Percentiles rank a stretch among this genome's conserved stretches.
Conservation (phyloP, 1,140 invertebrate genomes). For the Drosophila tani region DNA sequence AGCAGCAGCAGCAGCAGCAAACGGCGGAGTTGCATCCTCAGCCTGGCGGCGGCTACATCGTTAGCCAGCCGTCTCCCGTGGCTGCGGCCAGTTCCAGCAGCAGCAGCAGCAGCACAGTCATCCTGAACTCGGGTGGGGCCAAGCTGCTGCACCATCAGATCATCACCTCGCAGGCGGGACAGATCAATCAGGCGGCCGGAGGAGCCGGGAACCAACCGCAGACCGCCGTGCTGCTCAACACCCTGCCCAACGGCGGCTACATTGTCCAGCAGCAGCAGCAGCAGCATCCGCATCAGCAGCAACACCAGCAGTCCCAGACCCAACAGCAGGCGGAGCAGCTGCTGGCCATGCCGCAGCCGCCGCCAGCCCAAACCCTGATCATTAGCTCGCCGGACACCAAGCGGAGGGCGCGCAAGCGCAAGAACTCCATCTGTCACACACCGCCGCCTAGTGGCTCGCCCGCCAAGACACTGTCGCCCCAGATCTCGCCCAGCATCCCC, state of each 20-base stretch:
- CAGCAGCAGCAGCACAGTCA: conserved; percentile 55
- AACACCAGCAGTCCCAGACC: conserved; percentile 86
- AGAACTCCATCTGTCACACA: conserved; percentile 60
- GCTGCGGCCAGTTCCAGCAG: conserved; percentile 10
- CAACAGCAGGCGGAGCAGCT: conserved; percentile 80
- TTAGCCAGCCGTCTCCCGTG: conserved; percentile 60
- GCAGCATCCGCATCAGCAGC: conserved; percentile 20
- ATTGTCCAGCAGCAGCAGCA: conserved; percentile 87
- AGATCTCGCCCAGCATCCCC: conserved; percentile 82
- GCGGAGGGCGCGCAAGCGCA: conserved; percentile 56
- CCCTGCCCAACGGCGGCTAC: conserved; percentile 91
- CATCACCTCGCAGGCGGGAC: conserved; percentile 74
- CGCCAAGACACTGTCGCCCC: conserved; percentile 67
- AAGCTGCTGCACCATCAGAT: conserved; percentile 83
- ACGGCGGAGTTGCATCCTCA: conserved; percentile 54
- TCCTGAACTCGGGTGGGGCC: conserved; percentile 66
- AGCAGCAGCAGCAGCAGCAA: conserved; percentile 47
- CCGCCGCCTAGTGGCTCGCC: conserved; percentile 64
- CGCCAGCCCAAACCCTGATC: conserved; percentile 44
- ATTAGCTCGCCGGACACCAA: conserved; percentile 88
- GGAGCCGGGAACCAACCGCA: conserved; percentile 79
- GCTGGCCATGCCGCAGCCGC: conserved; percentile 88
- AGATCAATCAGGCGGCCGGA: conserved; percentile 83
- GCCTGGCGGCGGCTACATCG: conserved; percentile 69
- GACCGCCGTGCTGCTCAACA: conserved; percentile 92